Conservation (phyloP, 1,140 invertebrate genomes). For the Megalopta genalis region DNA sequence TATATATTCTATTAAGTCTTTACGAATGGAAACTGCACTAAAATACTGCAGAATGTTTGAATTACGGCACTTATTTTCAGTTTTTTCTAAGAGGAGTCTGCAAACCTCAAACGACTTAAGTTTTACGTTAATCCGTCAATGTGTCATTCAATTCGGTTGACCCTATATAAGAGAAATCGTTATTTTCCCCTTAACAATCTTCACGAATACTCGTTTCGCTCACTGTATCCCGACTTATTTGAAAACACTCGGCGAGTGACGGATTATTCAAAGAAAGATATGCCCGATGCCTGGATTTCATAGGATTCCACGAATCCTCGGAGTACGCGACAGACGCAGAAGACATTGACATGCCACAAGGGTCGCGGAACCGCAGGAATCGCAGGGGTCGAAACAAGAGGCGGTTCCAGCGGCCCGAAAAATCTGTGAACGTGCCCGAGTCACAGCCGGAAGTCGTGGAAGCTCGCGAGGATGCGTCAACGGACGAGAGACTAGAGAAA, state of each 20-base stretch:
- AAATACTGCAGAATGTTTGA: too few species aligned
- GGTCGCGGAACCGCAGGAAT: conserved; percentile 65
- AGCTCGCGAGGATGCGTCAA: background rate
- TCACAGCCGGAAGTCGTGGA: background rate
- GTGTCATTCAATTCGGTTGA: too few species aligned
- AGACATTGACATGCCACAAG: conserved; percentile 68
- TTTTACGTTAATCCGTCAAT: too few species aligned
- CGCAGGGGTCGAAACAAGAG: conserved; percentile 59
- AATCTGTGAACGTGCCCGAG: background rate
- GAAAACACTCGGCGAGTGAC: background rate
- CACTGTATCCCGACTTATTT: background rate
- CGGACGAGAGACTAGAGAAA: background rate
- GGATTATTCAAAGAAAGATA: background rate
- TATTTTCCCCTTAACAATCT: background rate
- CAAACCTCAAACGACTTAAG: too few species aligned
- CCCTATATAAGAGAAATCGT: too few species aligned
- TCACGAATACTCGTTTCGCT: background rate
- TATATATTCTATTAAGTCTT: too few species aligned
- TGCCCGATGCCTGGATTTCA: conserved; percentile 16
- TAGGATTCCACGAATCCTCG: conserved; percentile 50
- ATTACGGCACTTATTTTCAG: too few species aligned
- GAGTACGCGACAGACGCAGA: conserved; percentile 67
- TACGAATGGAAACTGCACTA: too few species aligned
- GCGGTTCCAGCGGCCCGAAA: conserved; percentile 21
- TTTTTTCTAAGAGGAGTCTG: too few species aligned